Evolutionary conservation across 2,113 vertebrate genomes (phyloP), one percentile per base, ranked within the genome.

Genomic region (Ibidorhyncha struthersii): DNA sequence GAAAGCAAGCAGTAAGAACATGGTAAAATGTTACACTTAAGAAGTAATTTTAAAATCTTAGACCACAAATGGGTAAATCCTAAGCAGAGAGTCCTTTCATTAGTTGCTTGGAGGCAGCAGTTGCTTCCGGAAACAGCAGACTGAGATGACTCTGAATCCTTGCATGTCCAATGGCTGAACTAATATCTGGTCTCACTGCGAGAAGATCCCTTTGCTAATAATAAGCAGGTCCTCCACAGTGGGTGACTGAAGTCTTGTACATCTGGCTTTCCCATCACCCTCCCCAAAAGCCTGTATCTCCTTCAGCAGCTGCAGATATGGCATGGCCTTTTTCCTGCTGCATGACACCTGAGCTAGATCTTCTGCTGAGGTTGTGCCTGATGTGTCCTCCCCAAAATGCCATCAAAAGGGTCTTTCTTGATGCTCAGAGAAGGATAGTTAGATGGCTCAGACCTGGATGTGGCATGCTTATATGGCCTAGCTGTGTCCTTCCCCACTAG

Each of bases 391-490:
- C 45, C 12, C 10, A 15, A 40, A 66, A 12, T 20, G 5, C 21
- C 45, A 53, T 20, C 56, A 36, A 45, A 81, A 30, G 14, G 3
- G 19, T 43, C 58, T 76, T 91, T 52, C 23, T 18, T 15, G 17
- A 10, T 53, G 26, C 23, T 91, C 45, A 58, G 73, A 86, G 45
- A 55, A 69, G 34, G 50, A 34, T 13, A 27, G 12, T 69, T 70
- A 47, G 32, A 9, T 62, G 45, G 16, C 30, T 77, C 50, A 80
- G 32, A 41, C 20, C 26, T 26, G 36, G 40, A 14, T 53, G 23
- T 8, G 6, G 4, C 5, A 1, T 36, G 21, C 4, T 81, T 0
- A 17, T 23, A 21, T 14, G 27, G 34, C 45, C 36, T 32, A 71
- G 20, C 26, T 52, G 3, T 41, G 59, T 58, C 17, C 41, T 89